A percentile compares a stretch with the other conserved stretches of the same genome.
Evolutionary conservation across 1,140 invertebrate genomes (phyloP).

Genomic region (Palaemon carinicauda): DNA sequence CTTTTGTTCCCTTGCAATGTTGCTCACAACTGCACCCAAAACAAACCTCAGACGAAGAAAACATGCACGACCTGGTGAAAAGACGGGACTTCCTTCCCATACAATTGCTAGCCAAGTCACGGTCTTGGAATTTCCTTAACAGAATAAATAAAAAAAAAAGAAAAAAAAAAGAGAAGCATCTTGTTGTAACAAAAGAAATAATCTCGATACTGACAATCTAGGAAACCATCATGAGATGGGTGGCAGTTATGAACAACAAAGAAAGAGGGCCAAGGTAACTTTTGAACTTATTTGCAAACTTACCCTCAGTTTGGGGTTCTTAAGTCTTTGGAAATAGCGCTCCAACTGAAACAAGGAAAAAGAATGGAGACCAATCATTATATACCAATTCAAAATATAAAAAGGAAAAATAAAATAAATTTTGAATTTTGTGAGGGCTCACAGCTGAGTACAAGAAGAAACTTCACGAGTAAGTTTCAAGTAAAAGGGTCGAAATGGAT

Average conservation of each 20-base stretch:
- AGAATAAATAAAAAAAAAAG: too few species aligned
- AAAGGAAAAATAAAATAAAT: slow-evolving; percentile 51
- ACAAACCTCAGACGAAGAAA: background rate
- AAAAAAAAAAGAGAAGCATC: background rate
- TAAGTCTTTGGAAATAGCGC: slow-evolving; percentile 86
- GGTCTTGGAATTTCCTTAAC: background rate
- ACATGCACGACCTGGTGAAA: background rate
- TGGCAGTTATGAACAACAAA: slow-evolving; percentile 19
- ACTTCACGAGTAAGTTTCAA: slow-evolving; percentile 11
- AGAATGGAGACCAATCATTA: slow-evolving; percentile 60
- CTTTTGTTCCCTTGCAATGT: slow-evolving; percentile 12
- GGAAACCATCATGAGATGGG: background rate
- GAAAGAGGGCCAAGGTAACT: slow-evolving; percentile 21
- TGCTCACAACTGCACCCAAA: slow-evolving; percentile 27
- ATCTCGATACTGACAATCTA: background rate
- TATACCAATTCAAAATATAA: slow-evolving; percentile 53
- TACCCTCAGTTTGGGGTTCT: slow-evolving; percentile 61
- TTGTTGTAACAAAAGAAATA: background rate
- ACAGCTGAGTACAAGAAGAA: slow-evolving; percentile 4
- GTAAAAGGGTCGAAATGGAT: background rate
- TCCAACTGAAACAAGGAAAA: slow-evolving; percentile 74
- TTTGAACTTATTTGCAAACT: slow-evolving; percentile 33
- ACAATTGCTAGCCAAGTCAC: background rate
- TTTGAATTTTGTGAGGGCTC: slow-evolving; percentile 46
- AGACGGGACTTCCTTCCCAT: background rate